Percentiles rank a stretch among this genome's conserved stretches.
Conservation (phyloP, 2,888 invertebrate species). For the Camptogramma bilineatum region DNA sequence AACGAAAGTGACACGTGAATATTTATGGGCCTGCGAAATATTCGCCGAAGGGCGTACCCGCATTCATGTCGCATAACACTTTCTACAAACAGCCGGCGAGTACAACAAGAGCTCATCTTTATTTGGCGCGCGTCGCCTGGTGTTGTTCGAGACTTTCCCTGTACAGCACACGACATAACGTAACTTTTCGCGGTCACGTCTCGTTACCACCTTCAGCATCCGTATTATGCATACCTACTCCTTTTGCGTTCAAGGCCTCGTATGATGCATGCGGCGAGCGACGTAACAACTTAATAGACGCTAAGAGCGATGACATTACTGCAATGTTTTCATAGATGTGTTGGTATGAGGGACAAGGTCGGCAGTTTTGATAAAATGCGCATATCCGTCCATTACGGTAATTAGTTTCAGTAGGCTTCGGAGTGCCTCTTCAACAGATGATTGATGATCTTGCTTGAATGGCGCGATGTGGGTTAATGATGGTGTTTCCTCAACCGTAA, state of each 20-base stretch:
- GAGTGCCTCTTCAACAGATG: slow-evolving; percentile 28
- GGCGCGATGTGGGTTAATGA: slow-evolving; percentile 31
- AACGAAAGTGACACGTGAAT: slow-evolving; percentile 79
- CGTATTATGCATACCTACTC: slow-evolving; percentile 53
- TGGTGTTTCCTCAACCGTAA: slow-evolving; percentile 17
- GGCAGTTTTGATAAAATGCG: slow-evolving; percentile 42
- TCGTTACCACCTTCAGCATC: slow-evolving; percentile 60
- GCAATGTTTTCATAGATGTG: slow-evolving; percentile 44
- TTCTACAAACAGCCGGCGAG: slow-evolving; percentile 75
- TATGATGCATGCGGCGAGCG: slow-evolving; percentile 48
- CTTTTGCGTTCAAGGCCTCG: slow-evolving; percentile 61
- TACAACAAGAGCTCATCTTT: slow-evolving; percentile 80
- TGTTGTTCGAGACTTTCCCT: slow-evolving; percentile 74
- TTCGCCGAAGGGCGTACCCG: slow-evolving; percentile 84
- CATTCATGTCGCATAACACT: slow-evolving; percentile 70
- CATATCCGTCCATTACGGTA: slow-evolving; percentile 41
- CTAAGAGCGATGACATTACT: slow-evolving; percentile 42
- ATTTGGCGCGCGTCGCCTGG: slow-evolving; percentile 69
- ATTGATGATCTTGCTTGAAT: slow-evolving; percentile 38
- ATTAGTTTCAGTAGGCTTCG: slow-evolving; percentile 36
- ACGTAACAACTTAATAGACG: slow-evolving; percentile 52
- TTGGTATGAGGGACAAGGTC: slow-evolving; percentile 44
- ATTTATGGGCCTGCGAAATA: slow-evolving; percentile 82
- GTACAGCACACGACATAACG: slow-evolving; percentile 48
- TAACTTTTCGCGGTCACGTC: slow-evolving; percentile 67